These are phyloP conservation scores for Catagonus wagneri DNA, from an alignment of 2,113 vertebrate species.

Conservation along the genomic window DNA sequence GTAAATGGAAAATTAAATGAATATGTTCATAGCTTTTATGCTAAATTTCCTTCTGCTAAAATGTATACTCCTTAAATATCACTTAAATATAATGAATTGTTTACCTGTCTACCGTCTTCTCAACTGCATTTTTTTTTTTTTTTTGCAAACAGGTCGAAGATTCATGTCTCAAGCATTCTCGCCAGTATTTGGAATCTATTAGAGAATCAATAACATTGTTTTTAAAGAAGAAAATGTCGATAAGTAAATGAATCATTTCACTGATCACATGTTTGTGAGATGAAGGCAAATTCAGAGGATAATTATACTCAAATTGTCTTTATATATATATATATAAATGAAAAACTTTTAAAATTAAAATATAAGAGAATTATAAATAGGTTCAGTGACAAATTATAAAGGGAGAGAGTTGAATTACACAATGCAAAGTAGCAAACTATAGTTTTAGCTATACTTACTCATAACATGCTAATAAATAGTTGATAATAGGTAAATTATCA, in stretches of 20 bases:
- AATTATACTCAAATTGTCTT: slow-evolving; percentile 11
- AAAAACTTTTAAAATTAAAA: not conserved
- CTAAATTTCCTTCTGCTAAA: not conserved
- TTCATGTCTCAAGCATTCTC: not conserved
- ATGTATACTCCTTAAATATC: not conserved
- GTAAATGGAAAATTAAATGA: not conserved
- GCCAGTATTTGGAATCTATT: not conserved
- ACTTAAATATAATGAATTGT: not conserved
- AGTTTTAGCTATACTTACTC: not conserved
- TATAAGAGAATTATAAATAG: not conserved
- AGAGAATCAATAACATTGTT: not conserved
- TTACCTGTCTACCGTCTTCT: not conserved
- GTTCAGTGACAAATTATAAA: not conserved
- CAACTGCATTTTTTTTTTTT: not conserved
- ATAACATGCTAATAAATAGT: not conserved
- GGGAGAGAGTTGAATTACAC: not conserved
- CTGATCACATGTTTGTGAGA: not conserved
- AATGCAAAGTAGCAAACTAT: not conserved
- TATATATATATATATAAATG: not conserved
- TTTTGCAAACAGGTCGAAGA: not conserved
- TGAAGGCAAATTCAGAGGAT: not conserved
- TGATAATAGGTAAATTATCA: slow-evolving; percentile 28
- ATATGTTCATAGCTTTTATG: not conserved
- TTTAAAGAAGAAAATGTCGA: not conserved
- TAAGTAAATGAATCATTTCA: not conserved